These are phyloP conservation scores for Ferdinandea cuprea DNA, from an alignment of 2,888 invertebrate species.

Conservation along the genomic window DNA sequence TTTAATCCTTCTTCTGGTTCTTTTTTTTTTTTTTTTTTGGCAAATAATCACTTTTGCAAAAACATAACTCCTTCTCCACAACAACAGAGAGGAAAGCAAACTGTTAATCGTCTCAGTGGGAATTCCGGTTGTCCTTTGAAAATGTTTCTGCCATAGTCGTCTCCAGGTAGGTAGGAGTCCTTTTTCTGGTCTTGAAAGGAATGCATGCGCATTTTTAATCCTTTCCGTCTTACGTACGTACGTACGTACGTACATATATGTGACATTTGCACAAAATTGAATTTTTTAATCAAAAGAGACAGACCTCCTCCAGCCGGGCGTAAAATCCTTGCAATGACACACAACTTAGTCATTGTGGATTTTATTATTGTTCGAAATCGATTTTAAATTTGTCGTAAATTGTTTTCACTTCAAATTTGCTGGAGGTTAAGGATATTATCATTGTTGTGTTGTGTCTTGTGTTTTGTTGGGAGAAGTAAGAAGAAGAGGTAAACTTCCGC, in stretches of 20 bases:
- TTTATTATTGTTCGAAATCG: slow-evolving; percentile 42
- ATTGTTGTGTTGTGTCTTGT: too few species aligned
- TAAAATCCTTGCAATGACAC: slow-evolving; percentile 54
- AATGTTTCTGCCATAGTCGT: slow-evolving; percentile 4
- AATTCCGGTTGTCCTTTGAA: slow-evolving; percentile 17
- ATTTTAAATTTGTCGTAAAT: slow-evolving; percentile 51
- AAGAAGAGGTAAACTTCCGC: slow-evolving; percentile 36
- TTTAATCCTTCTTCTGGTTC: too few species aligned
- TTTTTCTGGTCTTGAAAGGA: slow-evolving; percentile 4
- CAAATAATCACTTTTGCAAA: slow-evolving; percentile 64
- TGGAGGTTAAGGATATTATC: slow-evolving; percentile 34
- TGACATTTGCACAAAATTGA: slow-evolving; percentile 52
- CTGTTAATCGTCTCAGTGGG: slow-evolving; percentile 58
- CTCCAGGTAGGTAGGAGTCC: slow-evolving; percentile 53
- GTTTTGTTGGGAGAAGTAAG: too few species aligned
- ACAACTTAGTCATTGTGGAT: slow-evolving; percentile 9
- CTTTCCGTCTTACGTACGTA: slow-evolving; percentile 47
- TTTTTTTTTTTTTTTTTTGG: too few species aligned
- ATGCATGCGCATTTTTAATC: slow-evolving; percentile 63
- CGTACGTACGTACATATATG: too few species aligned
- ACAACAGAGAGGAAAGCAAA: slow-evolving; percentile 32
- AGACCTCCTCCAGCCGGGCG: slow-evolving; percentile 41
- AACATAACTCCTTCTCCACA: slow-evolving; percentile 66
- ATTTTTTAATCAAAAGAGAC: slow-evolving; percentile 57
- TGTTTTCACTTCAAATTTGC: slow-evolving; percentile 1